These are phyloP conservation scores for Bradypodion pumilum DNA, from an alignment of 2,797 vertebrate species.

Conservation along the genomic window DNA sequence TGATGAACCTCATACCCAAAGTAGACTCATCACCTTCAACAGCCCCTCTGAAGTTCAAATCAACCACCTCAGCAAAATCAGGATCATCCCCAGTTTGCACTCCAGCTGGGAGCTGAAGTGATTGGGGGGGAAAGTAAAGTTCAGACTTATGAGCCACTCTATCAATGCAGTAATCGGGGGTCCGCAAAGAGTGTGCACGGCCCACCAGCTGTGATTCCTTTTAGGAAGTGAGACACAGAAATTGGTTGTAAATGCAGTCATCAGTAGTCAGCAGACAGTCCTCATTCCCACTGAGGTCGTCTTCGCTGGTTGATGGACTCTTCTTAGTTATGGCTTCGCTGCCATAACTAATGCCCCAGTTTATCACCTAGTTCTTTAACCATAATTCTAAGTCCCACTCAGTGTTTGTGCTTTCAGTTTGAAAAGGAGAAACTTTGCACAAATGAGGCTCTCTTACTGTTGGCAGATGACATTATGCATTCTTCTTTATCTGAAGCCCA, in stretches of 20 bases:
- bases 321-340: background rate
- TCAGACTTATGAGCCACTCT: too few relatives aligned
- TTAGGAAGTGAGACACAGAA: background rate
- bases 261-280: background rate
- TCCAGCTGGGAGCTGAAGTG: too few relatives aligned
- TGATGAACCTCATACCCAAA: too few relatives aligned
- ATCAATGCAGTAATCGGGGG: too few relatives aligned
- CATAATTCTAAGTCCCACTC: background rate
- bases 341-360: background rate
- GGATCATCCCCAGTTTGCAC: too few relatives aligned
- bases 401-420: accelerated
- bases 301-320: background rate
- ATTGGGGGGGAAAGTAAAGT: too few relatives aligned
- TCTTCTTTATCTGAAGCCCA: slow-evolving; percentile 63
- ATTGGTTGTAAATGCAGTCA: background rate
- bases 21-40: too few relatives aligned
- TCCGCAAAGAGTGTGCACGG: background rate
- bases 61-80: too few relatives aligned
- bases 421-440: accelerated
- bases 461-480: slow-evolving; percentile 47
- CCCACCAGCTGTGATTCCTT: background rate
- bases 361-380: background rate
- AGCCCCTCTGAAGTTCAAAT: too few relatives aligned
- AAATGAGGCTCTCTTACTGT: background rate
- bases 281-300: background rate